Evolutionary conservation across 2,797 vertebrate species (phyloP).

Genomic region (Tarsius wallacei): DNA sequence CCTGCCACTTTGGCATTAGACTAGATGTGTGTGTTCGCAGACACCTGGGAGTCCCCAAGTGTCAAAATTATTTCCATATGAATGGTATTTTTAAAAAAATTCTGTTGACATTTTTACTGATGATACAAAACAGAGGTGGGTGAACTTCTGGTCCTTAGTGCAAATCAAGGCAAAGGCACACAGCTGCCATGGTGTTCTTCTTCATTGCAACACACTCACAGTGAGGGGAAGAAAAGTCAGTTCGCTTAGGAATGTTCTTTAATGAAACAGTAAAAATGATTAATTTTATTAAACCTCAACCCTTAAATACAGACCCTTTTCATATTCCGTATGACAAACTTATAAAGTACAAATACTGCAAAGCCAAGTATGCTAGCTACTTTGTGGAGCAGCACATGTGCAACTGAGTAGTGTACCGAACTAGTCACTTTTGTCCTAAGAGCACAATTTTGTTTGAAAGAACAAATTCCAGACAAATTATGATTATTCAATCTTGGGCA

Average conservation of each 20-base stretch:
- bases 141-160: not conserved
- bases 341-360: fast-evolving
- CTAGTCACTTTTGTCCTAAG: constrained; percentile 45
- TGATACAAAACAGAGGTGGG: not conserved
- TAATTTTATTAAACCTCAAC: not conserved
- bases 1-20: not conserved
- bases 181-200: not conserved
- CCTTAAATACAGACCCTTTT: not conserved
- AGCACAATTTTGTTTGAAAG: constrained; percentile 74
- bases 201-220: not conserved
- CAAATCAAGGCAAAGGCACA: not conserved
- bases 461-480: constrained; percentile 72
- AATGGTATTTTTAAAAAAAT: too few species aligned
- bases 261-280: not conserved
- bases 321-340: not conserved
- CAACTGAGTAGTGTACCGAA: constrained; percentile 36
- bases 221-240: not conserved
- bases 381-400: not conserved
- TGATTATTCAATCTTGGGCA: constrained; percentile 74
- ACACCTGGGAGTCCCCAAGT: not conserved
- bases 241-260: not conserved
- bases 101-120: not conserved
- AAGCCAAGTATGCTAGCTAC: too few species aligned
- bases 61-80: constrained; percentile 58
- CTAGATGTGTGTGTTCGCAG: not conserved